Evolutionary conservation across 1,140 invertebrate species (phyloP), one percentile per base, ranked within the genome.

Genomic region (Galendromus occidentalis): DNA sequence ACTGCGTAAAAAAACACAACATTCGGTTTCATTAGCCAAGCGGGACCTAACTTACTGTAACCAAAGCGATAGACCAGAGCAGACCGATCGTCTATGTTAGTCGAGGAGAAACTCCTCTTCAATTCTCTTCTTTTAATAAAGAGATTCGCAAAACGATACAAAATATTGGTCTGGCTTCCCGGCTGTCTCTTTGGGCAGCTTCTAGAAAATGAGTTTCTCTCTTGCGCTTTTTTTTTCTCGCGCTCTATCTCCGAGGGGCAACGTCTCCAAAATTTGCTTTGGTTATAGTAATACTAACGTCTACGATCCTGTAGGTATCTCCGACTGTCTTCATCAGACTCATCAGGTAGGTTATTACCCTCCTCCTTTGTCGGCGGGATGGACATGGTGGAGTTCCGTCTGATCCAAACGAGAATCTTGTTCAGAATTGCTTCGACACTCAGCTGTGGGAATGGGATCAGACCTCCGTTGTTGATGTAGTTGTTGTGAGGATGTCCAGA

Each of bases 211-310:
- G 45, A 28, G 45, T 28, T 47, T 47, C 45, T 22, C 18, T 47
- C 25, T 47, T n/a, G n/a, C n/a, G n/a, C n/a, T n/a, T n/a, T n/a
- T n/a, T n/a, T n/a, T n/a, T 47, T 14, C 18, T 47, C 18, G 45
- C 45, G 18, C 17, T 14, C 4, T 47, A 5, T 47, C 14, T 20
- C n/a, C n/a, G n/a, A n/a, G n/a, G n/a, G n/a, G n/a, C n/a, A 47
- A 47, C 4, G 5, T 47, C 17, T 47, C 4, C 4, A 14, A 25
- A 39, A 39, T 39, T 39, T 17, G 51, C 51, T 59, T 59, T 59
- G 51, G 51, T 59, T 59, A 59, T 59, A 59, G 51, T 59, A 59
- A 59, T 59, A 59, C 51, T 59, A 59, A 59, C 51, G 51, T 33
- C 51, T 59, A 59, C 51, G 51, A 33, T 59, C 51, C 51, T 59